A percentile compares a stretch with the other conserved stretches of the same genome.
Evolutionary conservation across 2,888 invertebrate genomes (phyloP).

Genomic region (Sinopyrophorus schimmeli): DNA sequence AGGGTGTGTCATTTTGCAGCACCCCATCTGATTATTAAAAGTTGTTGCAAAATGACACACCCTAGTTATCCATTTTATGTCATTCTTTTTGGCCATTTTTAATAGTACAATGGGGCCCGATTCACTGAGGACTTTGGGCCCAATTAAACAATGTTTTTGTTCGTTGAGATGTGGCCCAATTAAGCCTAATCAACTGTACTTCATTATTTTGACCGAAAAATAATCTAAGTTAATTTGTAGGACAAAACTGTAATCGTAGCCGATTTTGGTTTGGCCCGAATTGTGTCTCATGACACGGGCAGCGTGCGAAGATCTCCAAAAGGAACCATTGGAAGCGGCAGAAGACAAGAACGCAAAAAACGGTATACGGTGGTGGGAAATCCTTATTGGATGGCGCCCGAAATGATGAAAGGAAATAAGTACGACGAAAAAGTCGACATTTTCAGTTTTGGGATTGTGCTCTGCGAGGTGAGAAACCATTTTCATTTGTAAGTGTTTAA

Average conservation of each 20-base stretch:
- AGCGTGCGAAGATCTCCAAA: slow-evolving; percentile 50
- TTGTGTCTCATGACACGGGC: slow-evolving; percentile 63
- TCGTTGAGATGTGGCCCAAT: too few relatives aligned
- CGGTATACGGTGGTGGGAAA: slow-evolving; percentile 95
- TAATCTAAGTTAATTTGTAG: slow-evolving; percentile 54
- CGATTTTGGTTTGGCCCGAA: slow-evolving; percentile 90
- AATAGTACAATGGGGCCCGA: too few relatives aligned
- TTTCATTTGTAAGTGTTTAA: not conserved
- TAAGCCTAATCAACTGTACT: too few relatives aligned
- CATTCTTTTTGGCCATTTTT: too few relatives aligned
- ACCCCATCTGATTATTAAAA: too few relatives aligned
- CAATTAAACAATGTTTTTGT: too few relatives aligned
- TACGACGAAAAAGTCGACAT: slow-evolving; percentile 97
- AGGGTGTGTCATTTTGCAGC: too few relatives aligned
- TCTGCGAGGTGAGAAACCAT: slow-evolving; percentile 76
- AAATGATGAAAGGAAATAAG: slow-evolving; percentile 96
- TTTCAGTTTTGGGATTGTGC: slow-evolving; percentile 92
- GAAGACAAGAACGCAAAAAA: slow-evolving; percentile 73
- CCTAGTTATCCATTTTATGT: too few relatives aligned
- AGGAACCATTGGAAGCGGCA: slow-evolving; percentile 42
- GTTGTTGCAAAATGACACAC: too few relatives aligned
- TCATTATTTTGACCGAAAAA: too few relatives aligned
- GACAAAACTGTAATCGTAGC: slow-evolving; percentile 93
- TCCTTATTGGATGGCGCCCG: slow-evolving; percentile 99
- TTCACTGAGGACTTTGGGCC: too few relatives aligned